phyloP scores from a whole-genome alignment of 2,888 invertebrate species.

The Ophion costatus region DNA sequence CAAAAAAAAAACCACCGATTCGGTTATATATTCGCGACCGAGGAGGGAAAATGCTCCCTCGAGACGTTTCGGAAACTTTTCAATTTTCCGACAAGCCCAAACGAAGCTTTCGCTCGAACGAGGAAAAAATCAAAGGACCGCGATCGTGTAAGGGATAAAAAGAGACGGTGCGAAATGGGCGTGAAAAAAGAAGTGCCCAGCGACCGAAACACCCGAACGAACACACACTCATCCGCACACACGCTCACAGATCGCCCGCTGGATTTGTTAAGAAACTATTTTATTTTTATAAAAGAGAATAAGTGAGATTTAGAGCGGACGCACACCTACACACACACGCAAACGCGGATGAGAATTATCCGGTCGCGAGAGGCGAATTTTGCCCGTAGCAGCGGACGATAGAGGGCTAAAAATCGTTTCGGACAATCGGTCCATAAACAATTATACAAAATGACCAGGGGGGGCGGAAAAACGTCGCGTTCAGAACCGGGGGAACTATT shows the following conservation, averaged over 20 bases:
- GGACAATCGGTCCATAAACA: slow-evolving; percentile 23
- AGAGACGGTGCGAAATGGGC: neutral
- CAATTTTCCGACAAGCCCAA: neutral
- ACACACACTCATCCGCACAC: slow-evolving; percentile 11
- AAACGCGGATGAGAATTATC: slow-evolving; percentile 34
- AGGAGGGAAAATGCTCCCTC: too few relatives aligned
- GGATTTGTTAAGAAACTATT: slow-evolving; percentile 69
- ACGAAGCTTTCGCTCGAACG: neutral
- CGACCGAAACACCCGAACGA: neutral
- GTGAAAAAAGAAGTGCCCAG: neutral
- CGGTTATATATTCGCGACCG: neutral
- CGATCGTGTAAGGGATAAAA: neutral
- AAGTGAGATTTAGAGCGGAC: slow-evolving; percentile 63
- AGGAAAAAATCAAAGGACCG: neutral
- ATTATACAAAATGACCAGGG: too few relatives aligned
- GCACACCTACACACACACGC: slow-evolving; percentile 35
- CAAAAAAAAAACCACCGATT: neutral
- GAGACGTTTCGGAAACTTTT: too few relatives aligned
- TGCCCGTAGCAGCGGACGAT: slow-evolving; percentile 14
- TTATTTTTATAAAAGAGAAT: slow-evolving; percentile 70
- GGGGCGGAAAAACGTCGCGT: too few relatives aligned
- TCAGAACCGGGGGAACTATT: neutral
- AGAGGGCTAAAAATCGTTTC: neutral
- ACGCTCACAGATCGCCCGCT: slow-evolving; percentile 58
- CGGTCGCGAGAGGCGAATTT: slow-evolving; percentile 34